Conservation (phyloP, 2,888 invertebrate genomes). For the Pterobdella sp. region DNA sequence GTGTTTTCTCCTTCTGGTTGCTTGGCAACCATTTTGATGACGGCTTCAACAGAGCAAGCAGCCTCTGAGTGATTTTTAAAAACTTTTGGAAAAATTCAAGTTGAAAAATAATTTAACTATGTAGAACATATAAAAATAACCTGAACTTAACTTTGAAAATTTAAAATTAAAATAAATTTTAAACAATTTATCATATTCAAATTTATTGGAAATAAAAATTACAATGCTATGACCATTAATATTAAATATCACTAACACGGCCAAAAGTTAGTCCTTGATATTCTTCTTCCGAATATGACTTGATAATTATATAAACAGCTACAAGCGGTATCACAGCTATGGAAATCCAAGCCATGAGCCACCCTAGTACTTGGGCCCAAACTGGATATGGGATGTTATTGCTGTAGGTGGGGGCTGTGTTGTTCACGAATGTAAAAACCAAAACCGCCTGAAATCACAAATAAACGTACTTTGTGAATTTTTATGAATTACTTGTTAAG, state of each 20-base stretch:
- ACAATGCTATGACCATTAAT: neutral
- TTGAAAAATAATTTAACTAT: neutral
- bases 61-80: neutral
- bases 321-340: conserved; percentile 18
- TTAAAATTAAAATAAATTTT: neutral
- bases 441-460: neutral
- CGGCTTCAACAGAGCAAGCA: neutral
- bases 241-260: conserved; percentile 45
- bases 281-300: conserved; percentile 31
- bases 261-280: conserved; percentile 32
- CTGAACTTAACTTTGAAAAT: too few relatives aligned
- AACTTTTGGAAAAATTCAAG: neutral
- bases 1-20: too few relatives aligned
- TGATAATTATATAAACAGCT: conserved; percentile 23
- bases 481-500: too few relatives aligned
- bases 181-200: neutral
- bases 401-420: neutral
- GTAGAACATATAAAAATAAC: neutral
- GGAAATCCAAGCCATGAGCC: conserved; percentile 36
- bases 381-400: conserved; percentile 20
- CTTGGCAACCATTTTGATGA: neutral
- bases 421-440: neutral
- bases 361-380: conserved; percentile 37
- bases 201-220: neutral
- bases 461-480: too few relatives aligned